Base-by-base conservation (phyloP, 1,140 invertebrate genomes). In the Cydia splendana region DNA sequence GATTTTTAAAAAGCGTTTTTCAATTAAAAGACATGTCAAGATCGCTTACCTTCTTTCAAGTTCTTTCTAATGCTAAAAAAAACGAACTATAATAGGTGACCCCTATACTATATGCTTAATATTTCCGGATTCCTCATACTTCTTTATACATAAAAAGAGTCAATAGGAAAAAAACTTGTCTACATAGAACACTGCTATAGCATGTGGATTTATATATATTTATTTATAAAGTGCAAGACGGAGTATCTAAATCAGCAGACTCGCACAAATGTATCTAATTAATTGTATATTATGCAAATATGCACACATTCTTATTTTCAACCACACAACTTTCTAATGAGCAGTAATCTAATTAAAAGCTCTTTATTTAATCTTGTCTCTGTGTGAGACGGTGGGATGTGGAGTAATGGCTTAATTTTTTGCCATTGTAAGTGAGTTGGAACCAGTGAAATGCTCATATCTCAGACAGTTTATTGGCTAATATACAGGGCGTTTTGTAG, bases 251-350 rank as follows among this genome's bases (percentile, higher is more conserved):
- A 13, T 48, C 12, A 48, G 13, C 2, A 48, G 15, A 48, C 45
- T 15, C 45, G 15, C 45, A 48, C 45, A 48, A 48, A 48, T 48
- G 13, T 13, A 48, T 48, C 12, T 4, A n/a, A 9, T 57, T 57
- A 51, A n/a, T 51, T 15, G 12, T 57, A 57, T 57, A 57, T 18
- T 20, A 57, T 57, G 53, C 53, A 57, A 57, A 57, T 34, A 38
- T 69, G 30, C 28, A 34, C 65, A 67, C 65, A 67, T 38, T 69
- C 28, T 34, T 12, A 38, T 15, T n/a, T 38, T 30, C 30, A 34
- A n/a, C 65, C 65, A 69, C 65, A 65, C 20, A 13, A 38, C 65
- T 69, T 69, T 69, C 65, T 69, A 69, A 69, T 69, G 28, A 13
- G 30, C 5, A 5, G 65, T 69, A 34, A 34, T 57, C 65, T 69